Conservation (phyloP, 2,888 invertebrate species). For the Parnassius mnemosyne region DNA sequence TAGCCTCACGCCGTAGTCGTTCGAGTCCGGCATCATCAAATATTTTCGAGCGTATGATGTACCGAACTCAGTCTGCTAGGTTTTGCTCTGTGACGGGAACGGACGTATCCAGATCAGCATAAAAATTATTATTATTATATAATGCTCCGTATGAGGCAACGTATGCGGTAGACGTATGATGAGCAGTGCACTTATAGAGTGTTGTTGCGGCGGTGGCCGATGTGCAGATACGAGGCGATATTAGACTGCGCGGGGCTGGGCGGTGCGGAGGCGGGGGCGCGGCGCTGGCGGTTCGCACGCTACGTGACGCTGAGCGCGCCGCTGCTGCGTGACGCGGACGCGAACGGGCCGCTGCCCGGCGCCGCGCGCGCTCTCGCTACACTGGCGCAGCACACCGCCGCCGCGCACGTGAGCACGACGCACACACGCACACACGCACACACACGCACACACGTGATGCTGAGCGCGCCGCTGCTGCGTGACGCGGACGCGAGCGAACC, state of each 20-base stretch:
- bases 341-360: conserved; percentile 84
- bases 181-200: too few relatives aligned
- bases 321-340: conserved; percentile 88
- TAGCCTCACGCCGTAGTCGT: too few relatives aligned
- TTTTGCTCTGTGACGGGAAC: too few relatives aligned
- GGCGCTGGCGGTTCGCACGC: conserved; percentile 82
- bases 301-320: conserved; percentile 93
- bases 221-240: conserved; percentile 85
- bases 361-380: conserved; percentile 66
- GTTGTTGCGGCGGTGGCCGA: conserved; percentile 60
- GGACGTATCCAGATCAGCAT: too few relatives aligned
- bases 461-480: conserved; percentile 89
- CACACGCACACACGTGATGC: conserved; percentile 80
- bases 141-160: too few relatives aligned
- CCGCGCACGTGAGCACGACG: conserved; percentile 37
- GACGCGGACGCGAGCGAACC: conserved; percentile 69
- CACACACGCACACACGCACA: neutral
- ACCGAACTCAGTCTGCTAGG: too few relatives aligned
- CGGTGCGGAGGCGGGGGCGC: conserved; percentile 74
- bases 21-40: too few relatives aligned
- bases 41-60: too few relatives aligned
- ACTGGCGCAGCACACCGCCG: conserved; percentile 78
- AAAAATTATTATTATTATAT: too few relatives aligned
- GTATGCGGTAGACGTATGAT: too few relatives aligned
- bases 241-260: conserved; percentile 91